Conservation (phyloP, 2,888 invertebrate genomes). For the Buathra laborator region DNA sequence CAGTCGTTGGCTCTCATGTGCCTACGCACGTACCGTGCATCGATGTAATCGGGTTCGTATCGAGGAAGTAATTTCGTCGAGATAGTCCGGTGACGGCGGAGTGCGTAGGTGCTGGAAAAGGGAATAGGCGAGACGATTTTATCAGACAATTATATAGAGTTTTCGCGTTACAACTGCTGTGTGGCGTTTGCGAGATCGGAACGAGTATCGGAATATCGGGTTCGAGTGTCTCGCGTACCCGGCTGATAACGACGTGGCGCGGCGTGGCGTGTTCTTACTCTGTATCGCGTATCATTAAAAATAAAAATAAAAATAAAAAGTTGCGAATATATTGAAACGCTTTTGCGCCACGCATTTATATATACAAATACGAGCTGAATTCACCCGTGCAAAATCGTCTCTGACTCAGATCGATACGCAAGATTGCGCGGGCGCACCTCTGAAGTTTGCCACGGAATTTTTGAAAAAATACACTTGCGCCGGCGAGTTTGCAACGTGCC, state of each 20-base stretch:
- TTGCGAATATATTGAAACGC: background rate
- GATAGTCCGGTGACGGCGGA: background rate
- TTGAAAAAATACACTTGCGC: slow-evolving; percentile 21
- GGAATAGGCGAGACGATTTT: slow-evolving; percentile 22
- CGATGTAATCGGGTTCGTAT: background rate
- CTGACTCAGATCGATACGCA: slow-evolving; percentile 40
- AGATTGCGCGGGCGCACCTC: slow-evolving; percentile 45
- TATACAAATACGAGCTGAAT: background rate
- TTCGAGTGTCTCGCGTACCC: slow-evolving; percentile 4
- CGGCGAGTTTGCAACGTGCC: no score
- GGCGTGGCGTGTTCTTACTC: background rate
- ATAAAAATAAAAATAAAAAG: background rate
- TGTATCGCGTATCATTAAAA: background rate
- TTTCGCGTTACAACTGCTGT: background rate
- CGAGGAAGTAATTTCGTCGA: slow-evolving; percentile 15
- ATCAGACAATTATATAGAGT: slow-evolving; percentile 30
- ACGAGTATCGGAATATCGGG: background rate
- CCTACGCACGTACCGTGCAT: background rate
- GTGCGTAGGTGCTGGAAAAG: slow-evolving; percentile 22
- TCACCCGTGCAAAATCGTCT: slow-evolving; percentile 23
- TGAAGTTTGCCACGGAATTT: slow-evolving; percentile 25
- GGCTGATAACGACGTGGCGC: background rate
- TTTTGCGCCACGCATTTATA: background rate
- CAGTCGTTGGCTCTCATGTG: background rate
- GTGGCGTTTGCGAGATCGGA: background rate